Base-by-base conservation (phyloP, 2,888 invertebrate species). In the Mesodorylaimus sp. region DNA sequence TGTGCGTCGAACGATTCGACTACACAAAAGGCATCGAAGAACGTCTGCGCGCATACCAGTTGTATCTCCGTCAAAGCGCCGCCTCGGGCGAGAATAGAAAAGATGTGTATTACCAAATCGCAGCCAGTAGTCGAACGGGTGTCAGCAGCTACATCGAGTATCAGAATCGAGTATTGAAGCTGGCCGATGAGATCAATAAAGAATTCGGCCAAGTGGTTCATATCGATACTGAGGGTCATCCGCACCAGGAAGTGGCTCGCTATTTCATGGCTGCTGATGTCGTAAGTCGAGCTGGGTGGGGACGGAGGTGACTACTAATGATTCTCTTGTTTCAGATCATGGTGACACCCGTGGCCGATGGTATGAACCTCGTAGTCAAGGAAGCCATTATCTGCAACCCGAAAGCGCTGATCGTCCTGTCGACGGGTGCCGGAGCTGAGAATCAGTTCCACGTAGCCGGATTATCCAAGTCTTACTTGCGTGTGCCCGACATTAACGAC, bases 311-410 rank as follows among this genome's bases (percentile, higher is more conserved):
- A n/a, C n/a, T n/a, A n/a, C n/a, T n/a, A n/a, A n/a, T n/a, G n/a
- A n/a, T n/a, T n/a, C n/a, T n/a, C n/a, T n/a, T n/a, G n/a, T n/a
- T n/a, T n/a, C n/a, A n/a, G n/a, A 84, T 84, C 29, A 70, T 87
- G 38, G 85, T 87, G 1, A 86, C 86, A 0, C 87, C 87, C 0
- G 67, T 87, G 2, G 73, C 87, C 48, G 86, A 86, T 61, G 71
- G 71, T 47, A 87, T 87, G 86, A 87, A 87, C 69, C 74, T 87
- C 48, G 86, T 87, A 0, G 86, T 86, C 5, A 87, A 87, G 66
- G 87, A 87, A 67, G 87, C 87, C 1, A 86, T 86, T 62, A 85
- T 87, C 69, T 84, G 65, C 39, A 47, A 85, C 32, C 84, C 84
- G 60, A 76, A 76, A 25, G 87, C 87, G 2, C 86, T 87, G 1